Evolutionary conservation across 1,140 invertebrate genomes (phyloP).

Genomic region (Phymastichus coffea): DNA sequence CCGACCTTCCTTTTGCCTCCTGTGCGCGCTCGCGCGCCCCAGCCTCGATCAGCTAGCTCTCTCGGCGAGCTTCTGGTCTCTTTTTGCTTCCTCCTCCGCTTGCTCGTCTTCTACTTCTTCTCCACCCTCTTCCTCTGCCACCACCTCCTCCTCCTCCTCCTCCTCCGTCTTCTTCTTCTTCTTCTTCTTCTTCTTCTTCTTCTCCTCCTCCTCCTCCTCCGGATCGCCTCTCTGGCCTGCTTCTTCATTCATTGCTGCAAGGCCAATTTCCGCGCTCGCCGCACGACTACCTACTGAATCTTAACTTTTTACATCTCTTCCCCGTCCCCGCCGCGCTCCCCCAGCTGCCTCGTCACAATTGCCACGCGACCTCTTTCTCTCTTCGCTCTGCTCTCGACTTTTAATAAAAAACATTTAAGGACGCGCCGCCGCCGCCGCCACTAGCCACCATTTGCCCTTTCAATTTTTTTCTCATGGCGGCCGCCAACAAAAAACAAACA

Average conservation of each 20-base stretch:
- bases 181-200: too few species aligned
- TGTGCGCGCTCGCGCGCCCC: not conserved
- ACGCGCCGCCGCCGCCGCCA: not conserved
- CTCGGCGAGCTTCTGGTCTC: conserved; percentile 25
- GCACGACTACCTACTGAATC: conserved; percentile 31
- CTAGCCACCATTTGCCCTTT: conserved; percentile 9
- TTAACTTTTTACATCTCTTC: conserved; percentile 22
- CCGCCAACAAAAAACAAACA: not conserved
- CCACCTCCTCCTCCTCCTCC: too few species aligned
- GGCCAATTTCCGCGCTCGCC: conserved; percentile 21
- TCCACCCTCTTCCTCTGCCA: too few species aligned
- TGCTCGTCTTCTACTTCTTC: too few species aligned
- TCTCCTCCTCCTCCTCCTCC: not conserved
- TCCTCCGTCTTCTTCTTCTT: too few species aligned
- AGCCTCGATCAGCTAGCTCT: too few species aligned
- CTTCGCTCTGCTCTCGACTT: not conserved
- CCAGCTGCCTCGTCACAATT: conserved; percentile 39
- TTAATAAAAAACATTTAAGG: conserved; percentile 22
- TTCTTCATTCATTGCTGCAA: conserved; percentile 11
- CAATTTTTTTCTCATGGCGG: not conserved
- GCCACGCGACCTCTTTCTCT: conserved; percentile 42
- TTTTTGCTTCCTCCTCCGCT: too few species aligned
- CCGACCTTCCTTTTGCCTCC: not conserved
- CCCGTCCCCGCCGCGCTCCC: conserved; percentile 19
- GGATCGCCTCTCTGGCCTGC: not conserved